Percentiles rank a stretch among this genome's conserved stretches.
Evolutionary conservation across 2,113 vertebrate species (phyloP).

Genomic region (Alethe castanea): DNA sequence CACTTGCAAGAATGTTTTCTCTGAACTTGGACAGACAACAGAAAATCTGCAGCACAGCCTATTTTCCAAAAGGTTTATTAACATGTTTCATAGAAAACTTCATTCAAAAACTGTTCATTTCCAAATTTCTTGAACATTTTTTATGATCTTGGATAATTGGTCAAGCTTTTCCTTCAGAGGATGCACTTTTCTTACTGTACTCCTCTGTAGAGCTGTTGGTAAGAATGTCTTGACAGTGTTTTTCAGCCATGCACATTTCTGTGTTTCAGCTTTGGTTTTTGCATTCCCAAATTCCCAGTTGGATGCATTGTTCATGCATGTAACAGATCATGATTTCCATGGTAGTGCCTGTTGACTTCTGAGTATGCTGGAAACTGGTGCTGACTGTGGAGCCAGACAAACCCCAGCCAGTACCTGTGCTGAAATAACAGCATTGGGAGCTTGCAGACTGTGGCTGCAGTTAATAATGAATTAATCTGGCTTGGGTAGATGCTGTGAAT

Average conservation of each 20-base stretch:
- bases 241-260: fast-evolving
- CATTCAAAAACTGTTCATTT: background rate
- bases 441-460: background rate
- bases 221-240: background rate
- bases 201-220: background rate
- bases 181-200: background rate
- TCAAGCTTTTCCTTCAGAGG: background rate
- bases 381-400: background rate
- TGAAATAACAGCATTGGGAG: fast-evolving
- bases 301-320: background rate
- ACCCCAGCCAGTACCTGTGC: background rate
- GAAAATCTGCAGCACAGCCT: background rate
- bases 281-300: background rate
- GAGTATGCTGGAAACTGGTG: background rate
- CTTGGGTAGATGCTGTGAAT: background rate
- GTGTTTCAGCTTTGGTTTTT: background rate
- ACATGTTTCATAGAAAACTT: background rate
- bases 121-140: background rate
- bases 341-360: background rate
- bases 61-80: background rate
- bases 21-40: background rate
- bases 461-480: background rate
- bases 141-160: background rate
- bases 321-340: fast-evolving
- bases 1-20: background rate